phyloP scores from a whole-genome alignment of 2,113 vertebrate species.

The Ceyx melanurus region DNA sequence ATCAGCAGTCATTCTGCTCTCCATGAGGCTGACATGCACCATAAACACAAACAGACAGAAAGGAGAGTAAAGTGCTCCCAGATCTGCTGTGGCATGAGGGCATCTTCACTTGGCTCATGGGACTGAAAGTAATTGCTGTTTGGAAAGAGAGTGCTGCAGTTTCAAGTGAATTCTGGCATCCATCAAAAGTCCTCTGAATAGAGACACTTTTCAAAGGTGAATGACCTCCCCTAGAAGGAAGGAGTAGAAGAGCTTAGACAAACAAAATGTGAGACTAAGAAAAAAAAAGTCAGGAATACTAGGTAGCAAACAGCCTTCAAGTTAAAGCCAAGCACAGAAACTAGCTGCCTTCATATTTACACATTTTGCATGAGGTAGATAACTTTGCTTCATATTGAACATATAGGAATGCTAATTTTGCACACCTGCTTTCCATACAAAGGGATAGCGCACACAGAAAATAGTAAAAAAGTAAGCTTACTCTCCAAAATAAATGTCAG shows the following conservation, averaged over 20 bases:
- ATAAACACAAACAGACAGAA: not conserved
- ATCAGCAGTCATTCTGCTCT: not conserved
- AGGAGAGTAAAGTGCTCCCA: not conserved
- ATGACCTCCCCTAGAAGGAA: not conserved
- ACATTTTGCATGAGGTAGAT: not conserved
- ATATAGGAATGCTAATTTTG: not conserved
- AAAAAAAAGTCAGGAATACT: not conserved
- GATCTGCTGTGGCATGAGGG: not conserved
- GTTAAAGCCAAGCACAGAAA: not conserved
- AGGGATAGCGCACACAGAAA: not conserved
- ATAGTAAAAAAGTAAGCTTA: not conserved
- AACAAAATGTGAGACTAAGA: not conserved
- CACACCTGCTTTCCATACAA: not conserved
- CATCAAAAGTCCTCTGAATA: not conserved
- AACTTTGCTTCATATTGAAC: not conserved
- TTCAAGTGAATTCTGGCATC: not conserved
- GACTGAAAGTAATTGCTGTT: not conserved
- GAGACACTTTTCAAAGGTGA: not conserved
- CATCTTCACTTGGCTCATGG: not conserved
- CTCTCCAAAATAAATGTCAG: not conserved
- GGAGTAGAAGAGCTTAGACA: conserved; percentile 5
- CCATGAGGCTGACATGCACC: not conserved
- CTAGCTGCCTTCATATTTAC: not conserved
- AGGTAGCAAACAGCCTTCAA: not conserved
- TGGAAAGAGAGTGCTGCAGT: not conserved